Evolutionary conservation across 1,140 invertebrate species (phyloP).

Genomic region (Paracyclopina nana): DNA sequence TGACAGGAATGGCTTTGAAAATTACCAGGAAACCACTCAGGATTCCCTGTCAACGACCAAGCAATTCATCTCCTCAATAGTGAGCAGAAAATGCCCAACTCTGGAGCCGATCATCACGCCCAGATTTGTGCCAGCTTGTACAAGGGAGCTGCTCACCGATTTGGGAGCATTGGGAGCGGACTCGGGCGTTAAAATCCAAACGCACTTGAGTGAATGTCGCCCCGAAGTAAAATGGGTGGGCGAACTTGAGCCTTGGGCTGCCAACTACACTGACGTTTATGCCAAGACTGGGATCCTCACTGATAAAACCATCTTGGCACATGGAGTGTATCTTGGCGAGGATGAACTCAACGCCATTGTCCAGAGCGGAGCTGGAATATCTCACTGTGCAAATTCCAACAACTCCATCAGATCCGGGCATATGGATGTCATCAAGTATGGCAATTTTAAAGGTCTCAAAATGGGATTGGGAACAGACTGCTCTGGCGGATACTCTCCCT

Average conservation of each 20-base stretch:
- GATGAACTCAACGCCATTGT: conserved; percentile 46
- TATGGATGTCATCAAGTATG: conserved; percentile 47
- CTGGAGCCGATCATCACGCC: conserved; percentile 64
- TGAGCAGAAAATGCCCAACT: conserved; percentile 37
- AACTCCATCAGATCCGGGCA: conserved; percentile 57
- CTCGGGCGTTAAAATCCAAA: conserved; percentile 50
- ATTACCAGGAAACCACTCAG: conserved; percentile 36
- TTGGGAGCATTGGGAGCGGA: conserved; percentile 45
- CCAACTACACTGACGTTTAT: conserved; percentile 37
- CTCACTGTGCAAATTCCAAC: conserved; percentile 75
- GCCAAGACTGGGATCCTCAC: not conserved
- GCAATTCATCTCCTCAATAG: not conserved
- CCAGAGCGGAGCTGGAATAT: conserved; percentile 38
- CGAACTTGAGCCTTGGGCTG: conserved; percentile 33
- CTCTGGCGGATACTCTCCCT: conserved; percentile 50
- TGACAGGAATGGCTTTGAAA: conserved; percentile 38
- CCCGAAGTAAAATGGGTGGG: conserved; percentile 46
- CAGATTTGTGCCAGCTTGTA: conserved; percentile 61
- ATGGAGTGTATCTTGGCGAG: conserved; percentile 50
- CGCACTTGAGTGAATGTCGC: conserved; percentile 58
- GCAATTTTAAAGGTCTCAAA: conserved; percentile 40
- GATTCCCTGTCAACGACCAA: conserved; percentile 37
- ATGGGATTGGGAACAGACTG: conserved; percentile 39
- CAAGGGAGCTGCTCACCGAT: conserved; percentile 41
- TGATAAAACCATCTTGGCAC: conserved; percentile 50